Conservation (phyloP, 2,888 invertebrate genomes). For the Drosophila longiperda region DNA sequence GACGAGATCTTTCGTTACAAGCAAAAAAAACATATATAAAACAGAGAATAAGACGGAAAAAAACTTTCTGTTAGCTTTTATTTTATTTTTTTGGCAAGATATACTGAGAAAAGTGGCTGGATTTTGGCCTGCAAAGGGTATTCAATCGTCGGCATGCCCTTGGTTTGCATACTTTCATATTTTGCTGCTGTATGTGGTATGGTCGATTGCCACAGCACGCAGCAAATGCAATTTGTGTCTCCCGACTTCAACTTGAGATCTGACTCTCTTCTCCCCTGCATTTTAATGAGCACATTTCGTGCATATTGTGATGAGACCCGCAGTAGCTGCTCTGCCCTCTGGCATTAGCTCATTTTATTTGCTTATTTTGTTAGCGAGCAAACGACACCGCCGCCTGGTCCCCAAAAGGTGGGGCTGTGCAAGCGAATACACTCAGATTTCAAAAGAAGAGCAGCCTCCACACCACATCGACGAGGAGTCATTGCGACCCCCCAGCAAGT, state of each 20-base stretch:
- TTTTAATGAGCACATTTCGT: constrained; percentile 79
- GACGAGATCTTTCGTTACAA: background rate
- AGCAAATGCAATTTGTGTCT: constrained; percentile 73
- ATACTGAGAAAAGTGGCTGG: background rate
- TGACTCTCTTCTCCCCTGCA: constrained; percentile 45
- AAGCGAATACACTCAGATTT: constrained; percentile 66
- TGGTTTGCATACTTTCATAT: constrained; percentile 3
- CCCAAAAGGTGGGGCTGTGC: constrained; percentile 9
- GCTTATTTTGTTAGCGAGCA: constrained; percentile 74
- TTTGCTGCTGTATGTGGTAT: constrained; percentile 43
- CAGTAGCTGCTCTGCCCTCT: constrained; percentile 22
- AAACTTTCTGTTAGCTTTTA: background rate
- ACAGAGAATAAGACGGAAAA: background rate
- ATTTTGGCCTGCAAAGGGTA: background rate
- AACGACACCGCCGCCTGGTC: constrained; percentile 47
- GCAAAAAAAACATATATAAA: background rate
- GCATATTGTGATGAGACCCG: constrained; percentile 72
- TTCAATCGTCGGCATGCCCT: background rate
- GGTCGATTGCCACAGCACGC: constrained; percentile 72
- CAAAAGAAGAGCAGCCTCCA: constrained; percentile 52
- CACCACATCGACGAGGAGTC: constrained; percentile 25
- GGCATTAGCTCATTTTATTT: constrained; percentile 77
- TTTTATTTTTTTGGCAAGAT: background rate
- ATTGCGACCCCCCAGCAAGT: constrained; percentile 48
- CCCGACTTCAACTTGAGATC: constrained; percentile 24